phyloP scores from a whole-genome alignment of 2,888 invertebrate genomes.

The Gnatocerus cornutus region DNA sequence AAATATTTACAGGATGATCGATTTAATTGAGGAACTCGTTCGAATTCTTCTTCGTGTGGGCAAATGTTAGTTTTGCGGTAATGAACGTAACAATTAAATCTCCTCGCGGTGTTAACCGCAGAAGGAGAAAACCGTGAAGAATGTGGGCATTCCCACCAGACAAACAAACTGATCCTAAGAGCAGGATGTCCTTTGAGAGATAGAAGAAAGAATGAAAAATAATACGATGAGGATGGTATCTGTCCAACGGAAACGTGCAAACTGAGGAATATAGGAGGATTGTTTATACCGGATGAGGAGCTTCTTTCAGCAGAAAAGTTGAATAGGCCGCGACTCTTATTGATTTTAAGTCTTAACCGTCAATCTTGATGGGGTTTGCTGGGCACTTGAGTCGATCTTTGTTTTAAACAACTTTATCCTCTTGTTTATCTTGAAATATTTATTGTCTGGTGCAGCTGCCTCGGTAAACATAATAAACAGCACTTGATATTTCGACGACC shows the following conservation, averaged over 20 bases:
- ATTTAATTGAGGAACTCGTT: too few species aligned
- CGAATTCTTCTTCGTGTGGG: too few species aligned
- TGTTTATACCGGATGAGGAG: constrained; percentile 63
- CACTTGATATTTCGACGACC: constrained; percentile 48
- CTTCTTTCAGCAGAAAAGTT: constrained; percentile 47
- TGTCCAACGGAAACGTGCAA: constrained; percentile 58
- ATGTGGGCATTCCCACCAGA: neutral
- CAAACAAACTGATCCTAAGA: constrained; percentile 45
- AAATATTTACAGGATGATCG: too few species aligned
- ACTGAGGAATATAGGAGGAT: constrained; percentile 60
- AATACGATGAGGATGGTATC: constrained; percentile 47
- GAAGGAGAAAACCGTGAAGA: too few species aligned
- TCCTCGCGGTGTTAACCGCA: too few species aligned
- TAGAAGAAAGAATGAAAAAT: constrained; percentile 46
- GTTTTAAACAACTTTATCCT: constrained; percentile 59
- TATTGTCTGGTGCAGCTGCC: constrained; percentile 60
- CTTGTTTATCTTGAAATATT: constrained; percentile 60
- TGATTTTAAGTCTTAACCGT: constrained; percentile 37
- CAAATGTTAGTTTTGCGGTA: too few species aligned
- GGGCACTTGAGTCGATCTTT: constrained; percentile 48
- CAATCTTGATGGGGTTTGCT: constrained; percentile 25
- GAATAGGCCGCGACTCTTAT: constrained; percentile 28
- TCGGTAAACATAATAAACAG: constrained; percentile 44
- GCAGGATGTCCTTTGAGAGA: constrained; percentile 58
- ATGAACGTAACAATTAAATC: too few species aligned